Conservation (phyloP, 1,140 invertebrate genomes). For the Drosophila pseudoobscura region DNA sequence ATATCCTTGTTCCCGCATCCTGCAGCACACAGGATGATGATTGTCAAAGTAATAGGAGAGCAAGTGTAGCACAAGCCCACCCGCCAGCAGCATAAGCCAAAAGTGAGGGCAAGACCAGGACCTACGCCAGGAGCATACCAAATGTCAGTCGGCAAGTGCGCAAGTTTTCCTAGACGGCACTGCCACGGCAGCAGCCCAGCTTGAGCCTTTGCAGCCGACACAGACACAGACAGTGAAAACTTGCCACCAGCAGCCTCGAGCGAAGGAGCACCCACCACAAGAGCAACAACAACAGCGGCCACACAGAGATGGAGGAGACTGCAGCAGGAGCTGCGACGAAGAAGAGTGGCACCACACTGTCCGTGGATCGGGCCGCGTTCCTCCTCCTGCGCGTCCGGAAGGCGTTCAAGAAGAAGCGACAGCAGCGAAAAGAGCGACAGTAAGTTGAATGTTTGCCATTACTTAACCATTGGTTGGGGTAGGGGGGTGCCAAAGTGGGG, state of each 20-base stretch:
- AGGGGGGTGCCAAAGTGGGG: background rate
- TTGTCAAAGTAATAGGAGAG: constrained; percentile 61
- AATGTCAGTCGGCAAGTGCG: constrained; percentile 63
- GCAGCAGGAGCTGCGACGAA: constrained; percentile 53
- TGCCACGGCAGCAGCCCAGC: constrained; percentile 24
- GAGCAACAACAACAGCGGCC: constrained; percentile 18
- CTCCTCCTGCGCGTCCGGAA: constrained; percentile 93
- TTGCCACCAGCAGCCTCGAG: constrained; percentile 6
- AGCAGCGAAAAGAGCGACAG: constrained; percentile 92
- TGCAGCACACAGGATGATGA: constrained; percentile 43
- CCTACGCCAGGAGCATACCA: constrained; percentile 59
- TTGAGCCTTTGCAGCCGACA: constrained; percentile 16
- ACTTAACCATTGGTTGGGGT: constrained; percentile 34
- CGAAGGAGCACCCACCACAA: constrained; percentile 16
- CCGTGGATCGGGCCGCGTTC: constrained; percentile 94
- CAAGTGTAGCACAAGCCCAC: constrained; percentile 49
- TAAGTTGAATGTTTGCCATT: constrained; percentile 83
- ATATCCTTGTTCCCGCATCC: constrained; percentile 52
- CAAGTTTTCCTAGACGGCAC: constrained; percentile 34
- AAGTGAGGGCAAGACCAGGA: constrained; percentile 11
- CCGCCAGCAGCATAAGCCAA: constrained; percentile 25
- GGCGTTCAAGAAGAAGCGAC: constrained; percentile 95
- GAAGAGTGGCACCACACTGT: constrained; percentile 85
- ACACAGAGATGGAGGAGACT: constrained; percentile 63
- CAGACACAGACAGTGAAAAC: constrained; percentile 10